Evolutionary conservation across 1,140 invertebrate genomes (phyloP), one percentile per base, ranked within the genome.

Genomic region (Oryzaephilus surinamensis): DNA sequence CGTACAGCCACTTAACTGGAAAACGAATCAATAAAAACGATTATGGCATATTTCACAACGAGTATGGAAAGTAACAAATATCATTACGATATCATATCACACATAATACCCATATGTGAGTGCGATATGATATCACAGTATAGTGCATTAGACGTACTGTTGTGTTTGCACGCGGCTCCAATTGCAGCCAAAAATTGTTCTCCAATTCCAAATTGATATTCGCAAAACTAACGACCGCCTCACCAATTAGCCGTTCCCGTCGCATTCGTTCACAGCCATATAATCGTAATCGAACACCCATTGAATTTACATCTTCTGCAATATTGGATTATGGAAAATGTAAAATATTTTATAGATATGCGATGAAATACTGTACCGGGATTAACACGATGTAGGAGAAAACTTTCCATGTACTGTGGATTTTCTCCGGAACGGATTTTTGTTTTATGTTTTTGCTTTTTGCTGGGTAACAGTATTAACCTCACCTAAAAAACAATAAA

Each of bases 371-470:
- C 35, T 32, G 55, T 62, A 84, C 81, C 81, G 65, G 85, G 86
- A 67, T 88, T 90, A 23, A 94, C 87, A 58, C 90, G 81, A 60
- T 79, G 86, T 43, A 96, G 76, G 23, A 90, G 70, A 61, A 95
- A 93, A 50, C 83, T 90, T 59, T 95, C 91, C 74, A 92, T 84
- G 55, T 87, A 94, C 53, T 89, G 81, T 1, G 90, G 89, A 55
- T 83, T 87, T 50, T 87, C 81, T 2, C 88, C 88, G 41, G 82
- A 77, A 37, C 88, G 76, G 13, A 92, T 84, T 63, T 90, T 86
- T 3, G 89, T 94, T 64, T 94, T 95, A 59, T 86, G 84, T 50
- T 91, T 87, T 57, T 93, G 88, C 60, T 92, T 93, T 53, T 92
- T 92, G 46, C 83, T 79, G 0, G 91, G 92, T 34, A 94, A 62